Base-by-base conservation (phyloP, 2,113 vertebrate genomes). In the Pangasianodon hypophthalmus region DNA sequence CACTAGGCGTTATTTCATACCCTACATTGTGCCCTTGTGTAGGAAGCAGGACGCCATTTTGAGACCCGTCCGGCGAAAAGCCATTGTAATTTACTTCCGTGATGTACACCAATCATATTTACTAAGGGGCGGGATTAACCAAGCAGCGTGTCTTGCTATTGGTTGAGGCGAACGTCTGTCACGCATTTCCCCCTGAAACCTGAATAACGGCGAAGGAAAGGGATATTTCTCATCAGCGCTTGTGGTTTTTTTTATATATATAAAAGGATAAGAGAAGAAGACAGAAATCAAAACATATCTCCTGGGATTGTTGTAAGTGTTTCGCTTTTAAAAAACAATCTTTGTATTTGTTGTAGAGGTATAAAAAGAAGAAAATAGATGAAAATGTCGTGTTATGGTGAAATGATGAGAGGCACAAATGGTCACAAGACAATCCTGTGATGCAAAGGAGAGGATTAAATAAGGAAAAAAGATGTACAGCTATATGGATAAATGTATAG, bases 351-450 rank as follows among this genome's bases (percentile, higher is more conserved):
- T 26, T 46, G 14, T 50, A 58, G 6, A 19, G 3, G 21, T 44
- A 7, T 41, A 64, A 71, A 71, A 77, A 44, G 54, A 2, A 6
- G 21, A 86, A 48, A 56, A 73, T 44, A 4, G 24, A 41, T 50
- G 41, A 21, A 60, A 32, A 56, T 41, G 85, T 71, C 50, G 71
- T 16, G 52, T 54, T 75, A 26, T 87, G 4, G 4, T 88, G 3
- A 64, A 2, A 85, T 41, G 79, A 84, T 92, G 92, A 90, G 91
- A 81, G 92, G 91, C 79, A 88, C 83, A 84, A 69, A 67, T 90
- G 90, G 95, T 96, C 96, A 96, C 94, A 92, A 94, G 96, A 95
- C 94, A 37, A 56, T 88, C 83, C 89, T 91, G 91, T 88, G 94
- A 93, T 92, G 90, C 21, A 41, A 26, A 48, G 19, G 48, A 62